A percentile compares a stretch with the other conserved stretches of the same genome.
Conservation (phyloP, 2,888 invertebrate genomes). For the Nemotelus pantherinus region DNA sequence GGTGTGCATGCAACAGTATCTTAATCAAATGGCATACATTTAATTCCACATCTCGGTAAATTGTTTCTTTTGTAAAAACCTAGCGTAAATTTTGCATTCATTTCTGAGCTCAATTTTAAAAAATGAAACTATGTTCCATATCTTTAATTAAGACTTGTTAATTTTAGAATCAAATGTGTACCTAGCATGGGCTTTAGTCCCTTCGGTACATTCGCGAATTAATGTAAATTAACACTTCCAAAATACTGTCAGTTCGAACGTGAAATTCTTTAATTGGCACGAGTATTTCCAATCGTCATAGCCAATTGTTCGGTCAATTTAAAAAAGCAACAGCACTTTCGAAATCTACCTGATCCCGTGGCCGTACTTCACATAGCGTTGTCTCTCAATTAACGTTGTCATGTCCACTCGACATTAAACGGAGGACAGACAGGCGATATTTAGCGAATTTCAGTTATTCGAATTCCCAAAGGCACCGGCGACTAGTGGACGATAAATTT, state of each 20-base stretch:
- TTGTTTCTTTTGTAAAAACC: too few relatives aligned
- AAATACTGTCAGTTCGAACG: neutral
- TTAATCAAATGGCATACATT: too few relatives aligned
- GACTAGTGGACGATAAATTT: neutral
- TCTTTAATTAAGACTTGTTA: too few relatives aligned
- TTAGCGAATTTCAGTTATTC: conserved; percentile 13
- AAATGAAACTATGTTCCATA: too few relatives aligned
- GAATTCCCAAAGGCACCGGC: conserved; percentile 14
- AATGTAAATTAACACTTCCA: too few relatives aligned
- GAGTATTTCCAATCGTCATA: conserved; percentile 28
- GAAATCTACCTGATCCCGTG: neutral
- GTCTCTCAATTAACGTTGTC: conserved; percentile 43
- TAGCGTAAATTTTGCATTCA: too few relatives aligned
- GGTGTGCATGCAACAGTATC: too few relatives aligned
- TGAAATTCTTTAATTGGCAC: conserved; percentile 30
- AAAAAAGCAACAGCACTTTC: conserved; percentile 36
- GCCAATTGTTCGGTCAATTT: conserved; percentile 35
- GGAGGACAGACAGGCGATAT: neutral
- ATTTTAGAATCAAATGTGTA: too few relatives aligned
- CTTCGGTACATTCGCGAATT: too few relatives aligned
- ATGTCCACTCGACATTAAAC: conserved; percentile 32
- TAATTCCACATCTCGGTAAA: too few relatives aligned
- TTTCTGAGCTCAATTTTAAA: too few relatives aligned
- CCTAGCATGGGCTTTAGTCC: too few relatives aligned
- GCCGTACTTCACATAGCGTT: conserved; percentile 2